Conservation (phyloP, 2,888 invertebrate species). For the Eubasilissa splendida region DNA sequence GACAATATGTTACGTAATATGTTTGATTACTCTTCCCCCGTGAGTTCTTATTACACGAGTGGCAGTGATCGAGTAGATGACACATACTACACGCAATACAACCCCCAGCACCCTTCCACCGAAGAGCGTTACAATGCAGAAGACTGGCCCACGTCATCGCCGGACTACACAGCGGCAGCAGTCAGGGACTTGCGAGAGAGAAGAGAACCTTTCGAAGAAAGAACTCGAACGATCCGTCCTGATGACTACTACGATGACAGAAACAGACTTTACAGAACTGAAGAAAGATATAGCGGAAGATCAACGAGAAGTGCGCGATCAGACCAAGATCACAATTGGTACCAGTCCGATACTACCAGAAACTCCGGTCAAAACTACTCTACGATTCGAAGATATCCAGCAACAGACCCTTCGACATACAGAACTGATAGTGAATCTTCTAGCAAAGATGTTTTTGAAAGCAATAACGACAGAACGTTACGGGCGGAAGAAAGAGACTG, state of each 20-base stretch:
- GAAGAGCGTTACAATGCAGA: slow-evolving; percentile 48
- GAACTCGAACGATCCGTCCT: slow-evolving; percentile 58
- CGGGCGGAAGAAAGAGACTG: slow-evolving; percentile 56
- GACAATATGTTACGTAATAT: slow-evolving; percentile 48
- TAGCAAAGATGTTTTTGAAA: slow-evolving; percentile 53
- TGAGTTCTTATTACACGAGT: slow-evolving; percentile 55
- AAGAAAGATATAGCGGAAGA: slow-evolving; percentile 56
- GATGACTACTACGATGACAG: slow-evolving; percentile 58
- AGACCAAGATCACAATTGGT: slow-evolving; percentile 57
- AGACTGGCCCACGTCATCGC: slow-evolving; percentile 55
- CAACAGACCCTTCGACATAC: slow-evolving; percentile 50
- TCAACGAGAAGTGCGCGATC: slow-evolving; percentile 54
- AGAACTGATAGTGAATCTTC: slow-evolving; percentile 57
- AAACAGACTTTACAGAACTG: slow-evolving; percentile 54
- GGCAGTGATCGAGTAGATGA: slow-evolving; percentile 56
- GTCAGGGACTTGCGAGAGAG: slow-evolving; percentile 47
- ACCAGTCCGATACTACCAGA: slow-evolving; percentile 53
- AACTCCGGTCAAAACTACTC: slow-evolving; percentile 51
- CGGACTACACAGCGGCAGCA: slow-evolving; percentile 49
- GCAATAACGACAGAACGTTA: slow-evolving; percentile 55
- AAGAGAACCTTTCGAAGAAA: slow-evolving; percentile 57
- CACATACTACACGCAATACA: slow-evolving; percentile 53
- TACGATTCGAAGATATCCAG: slow-evolving; percentile 40
- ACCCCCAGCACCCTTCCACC: slow-evolving; percentile 46
- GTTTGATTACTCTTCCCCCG: slow-evolving; percentile 57